Evolutionary conservation across 2,888 invertebrate species (phyloP), one percentile per base, ranked within the genome.

Genomic region (Xestia rhomboidea): DNA sequence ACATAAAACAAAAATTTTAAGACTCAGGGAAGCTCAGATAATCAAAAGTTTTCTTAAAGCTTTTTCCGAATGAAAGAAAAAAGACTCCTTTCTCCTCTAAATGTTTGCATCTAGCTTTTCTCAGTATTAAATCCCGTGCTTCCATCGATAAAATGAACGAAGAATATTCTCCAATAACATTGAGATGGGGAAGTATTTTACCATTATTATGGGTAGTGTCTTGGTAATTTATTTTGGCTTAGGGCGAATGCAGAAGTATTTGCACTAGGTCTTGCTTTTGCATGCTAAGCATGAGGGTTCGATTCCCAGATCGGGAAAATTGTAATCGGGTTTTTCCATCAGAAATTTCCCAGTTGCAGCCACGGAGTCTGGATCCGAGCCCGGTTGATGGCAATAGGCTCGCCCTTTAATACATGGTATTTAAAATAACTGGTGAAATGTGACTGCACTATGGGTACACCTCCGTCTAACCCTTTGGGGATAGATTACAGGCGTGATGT

Each of bases 41-140:
- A 4, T 46, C n/a, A 79, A 66, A 77, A 41, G 21, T 49, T 71
- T 71, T 49, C 38, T 57, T 46, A 15, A 69, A 46, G 27, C 2
- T 24, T 44, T 60, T 62, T 49, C 30, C n/a, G 7, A 27, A 15
- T 4, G 54, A 30, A 63, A n/a, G n/a, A 64, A n/a, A 21, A 27
- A 24, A 6, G 21, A 5, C 34, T 4, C 13, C 0, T 27, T 62
- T 80, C 68, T 5, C 67, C 4, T 73, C 38, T 13, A n/a, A 68
- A 54, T 81, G 63, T 68, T 79, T 74, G 73, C 46, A 79, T 49
- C 46, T 24, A 73, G 38, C 27, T 68, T 57, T 74, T 3, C 15
- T 7, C n/a, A 44, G 34, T 81, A 79, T 79, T 63, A 74, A 68
- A 81, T 34, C 51, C 49, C 8, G 44, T 15, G 24, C 46, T 74